These are phyloP conservation scores for Sabatieria punctata DNA, from an alignment of 2,888 invertebrate genomes.

Conservation along the genomic window DNA sequence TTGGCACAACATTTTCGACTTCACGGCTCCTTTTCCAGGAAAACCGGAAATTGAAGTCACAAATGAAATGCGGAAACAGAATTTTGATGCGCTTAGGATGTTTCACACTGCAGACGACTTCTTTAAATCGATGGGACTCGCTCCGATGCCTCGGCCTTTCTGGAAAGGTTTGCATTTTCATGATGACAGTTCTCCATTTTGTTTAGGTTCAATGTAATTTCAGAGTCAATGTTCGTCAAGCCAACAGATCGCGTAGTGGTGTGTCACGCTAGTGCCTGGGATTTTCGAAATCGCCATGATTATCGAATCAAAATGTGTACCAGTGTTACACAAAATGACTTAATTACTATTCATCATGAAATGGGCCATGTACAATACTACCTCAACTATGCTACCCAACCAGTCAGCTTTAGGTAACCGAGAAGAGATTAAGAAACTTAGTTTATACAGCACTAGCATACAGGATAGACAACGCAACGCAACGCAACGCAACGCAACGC, in stretches of 20 bases:
- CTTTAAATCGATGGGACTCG: constrained; percentile 27
- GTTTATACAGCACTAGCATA: no score
- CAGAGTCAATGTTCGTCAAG: constrained; percentile 16
- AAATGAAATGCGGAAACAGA: constrained; percentile 7
- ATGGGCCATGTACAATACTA: constrained; percentile 57
- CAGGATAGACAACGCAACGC: no score
- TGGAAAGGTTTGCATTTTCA: no score
- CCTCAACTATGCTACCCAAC: constrained; percentile 55
- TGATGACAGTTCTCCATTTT: no score
- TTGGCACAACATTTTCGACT: constrained; percentile 20
- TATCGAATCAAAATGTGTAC: constrained; percentile 12
- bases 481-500: no score
- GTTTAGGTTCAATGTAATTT: no score
- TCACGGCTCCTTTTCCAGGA: constrained; percentile 21
- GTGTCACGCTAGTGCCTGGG: constrained; percentile 31
- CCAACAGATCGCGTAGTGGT: constrained; percentile 11
- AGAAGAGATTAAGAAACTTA: no score
- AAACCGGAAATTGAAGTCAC: constrained; percentile 19
- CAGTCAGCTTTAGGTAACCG: constrained; percentile 32
- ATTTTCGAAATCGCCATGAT: constrained; percentile 19
- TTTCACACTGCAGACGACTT: constrained; percentile 16
- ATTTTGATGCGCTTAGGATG: constrained; percentile 16
- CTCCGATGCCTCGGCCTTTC: constrained; percentile 25
- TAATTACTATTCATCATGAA: constrained; percentile 74
- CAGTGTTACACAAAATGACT: constrained; percentile 52